Conservation (phyloP, 1,140 invertebrate species). For the Scaptomyza montana region DNA sequence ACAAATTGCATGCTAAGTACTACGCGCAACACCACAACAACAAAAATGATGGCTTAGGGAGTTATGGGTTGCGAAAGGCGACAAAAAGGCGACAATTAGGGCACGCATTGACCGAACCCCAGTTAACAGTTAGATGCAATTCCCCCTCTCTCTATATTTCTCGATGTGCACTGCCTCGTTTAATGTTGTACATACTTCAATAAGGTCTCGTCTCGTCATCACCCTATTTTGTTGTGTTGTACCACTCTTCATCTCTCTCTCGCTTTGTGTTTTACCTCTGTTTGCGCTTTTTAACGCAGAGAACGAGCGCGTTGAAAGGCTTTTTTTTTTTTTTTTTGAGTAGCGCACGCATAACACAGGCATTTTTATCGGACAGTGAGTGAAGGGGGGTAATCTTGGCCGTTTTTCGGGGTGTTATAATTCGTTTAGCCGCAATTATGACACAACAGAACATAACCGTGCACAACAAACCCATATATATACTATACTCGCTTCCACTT, state of each 20-base stretch:
- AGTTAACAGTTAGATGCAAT: constrained; percentile 13
- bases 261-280: constrained; percentile 9
- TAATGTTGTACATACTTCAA: neutral
- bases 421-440: constrained; percentile 83
- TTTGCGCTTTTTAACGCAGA: constrained; percentile 42
- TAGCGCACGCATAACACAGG: constrained; percentile 46
- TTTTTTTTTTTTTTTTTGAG: constrained; percentile 10
- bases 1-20: constrained; percentile 68
- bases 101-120: constrained; percentile 61
- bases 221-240: constrained; percentile 31
- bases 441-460: constrained; percentile 60
- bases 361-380: neutral
- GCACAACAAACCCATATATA: constrained; percentile 34
- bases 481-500: constrained; percentile 30
- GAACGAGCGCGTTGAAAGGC: constrained; percentile 51
- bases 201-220: constrained; percentile 27
- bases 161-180: constrained; percentile 7
- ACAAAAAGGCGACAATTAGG: constrained; percentile 56
- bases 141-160: neutral
- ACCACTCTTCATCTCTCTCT: too few species aligned
- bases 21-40: constrained; percentile 8
- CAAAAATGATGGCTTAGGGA: constrained; percentile 1
- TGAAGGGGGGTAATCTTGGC: constrained; percentile 31
- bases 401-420: constrained; percentile 75
- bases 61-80: neutral